Conservation (phyloP, 30 jellyfish, hydroid and myxozoan species). For the Haliclystus octoradiatus region DNA sequence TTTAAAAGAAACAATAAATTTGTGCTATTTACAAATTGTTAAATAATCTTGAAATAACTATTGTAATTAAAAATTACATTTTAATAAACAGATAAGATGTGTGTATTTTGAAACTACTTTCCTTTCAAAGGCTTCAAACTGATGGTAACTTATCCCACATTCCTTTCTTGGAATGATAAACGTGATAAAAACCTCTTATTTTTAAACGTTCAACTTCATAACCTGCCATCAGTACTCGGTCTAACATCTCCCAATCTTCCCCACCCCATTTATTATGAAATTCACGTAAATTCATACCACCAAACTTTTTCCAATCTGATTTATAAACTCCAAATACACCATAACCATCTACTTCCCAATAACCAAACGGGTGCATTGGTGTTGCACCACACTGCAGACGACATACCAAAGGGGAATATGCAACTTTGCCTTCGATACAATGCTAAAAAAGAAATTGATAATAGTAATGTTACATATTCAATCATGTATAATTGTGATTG, state of each 20-base stretch:
- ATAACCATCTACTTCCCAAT: conserved; percentile 83
- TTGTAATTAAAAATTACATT: too few relatives aligned
- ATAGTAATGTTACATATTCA: too few relatives aligned
- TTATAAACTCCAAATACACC: conserved; percentile 80
- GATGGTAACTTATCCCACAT: conserved; percentile 45
- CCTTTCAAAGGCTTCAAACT: background rate
- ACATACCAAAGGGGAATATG: conserved; percentile 61
- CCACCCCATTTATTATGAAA: conserved; percentile 81
- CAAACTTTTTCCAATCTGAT: conserved; percentile 79
- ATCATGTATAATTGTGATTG: too few relatives aligned
- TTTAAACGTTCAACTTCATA: conserved; percentile 80
- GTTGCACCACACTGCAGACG: conserved; percentile 84
- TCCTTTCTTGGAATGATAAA: conserved; percentile 70
- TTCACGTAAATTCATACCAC: conserved; percentile 67
- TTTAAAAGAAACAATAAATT: too few relatives aligned
- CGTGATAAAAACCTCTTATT: conserved; percentile 53
- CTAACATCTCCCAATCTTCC: conserved; percentile 93
- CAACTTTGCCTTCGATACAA: conserved; percentile 67
- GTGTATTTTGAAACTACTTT: too few relatives aligned
- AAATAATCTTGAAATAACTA: too few relatives aligned
- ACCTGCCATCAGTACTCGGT: conserved; percentile 58
- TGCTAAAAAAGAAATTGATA: conserved; percentile 32
- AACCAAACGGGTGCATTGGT: conserved; percentile 55
- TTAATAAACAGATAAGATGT: too few relatives aligned
- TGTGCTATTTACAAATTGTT: too few relatives aligned